Base-by-base conservation (phyloP, 2,113 vertebrate species). In the Indicator maculatus region DNA sequence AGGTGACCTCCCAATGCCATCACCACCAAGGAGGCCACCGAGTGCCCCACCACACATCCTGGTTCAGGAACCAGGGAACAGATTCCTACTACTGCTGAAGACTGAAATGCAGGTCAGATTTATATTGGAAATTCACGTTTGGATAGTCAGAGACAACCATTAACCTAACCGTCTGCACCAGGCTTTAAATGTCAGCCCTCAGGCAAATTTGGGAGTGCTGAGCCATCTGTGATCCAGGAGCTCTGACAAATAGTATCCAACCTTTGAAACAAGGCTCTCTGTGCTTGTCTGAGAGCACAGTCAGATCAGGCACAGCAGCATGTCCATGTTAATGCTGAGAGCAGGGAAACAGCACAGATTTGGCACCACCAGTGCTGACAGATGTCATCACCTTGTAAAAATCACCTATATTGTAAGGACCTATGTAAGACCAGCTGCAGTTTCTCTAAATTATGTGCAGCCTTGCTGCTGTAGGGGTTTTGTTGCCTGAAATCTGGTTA, bases 301-400 rank as follows among this genome's bases (percentile, higher is more conserved):
- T 12, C 83, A 72, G 80, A 47, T 75, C 53, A 86, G 9, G 26
- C 50, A 90, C 38, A 73, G 50, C 88, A 83, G 58, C 6, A 6
- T 11, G 64, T 16, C 61, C 61, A 28, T 7, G 28, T 61, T 61
- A 78, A 65, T 5, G 4, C 58, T 33, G 83, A 82, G 2, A 78
- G 56, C 69, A 71, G 50, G 44, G n/a, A 64, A 73, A 90, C 4
- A 55, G 79, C 65, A 86, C 53, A 71, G 83, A 90, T 83, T 83
- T 74, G 74, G 53, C 69, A 93, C 53, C 28, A 63, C 58, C 38
- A 56, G 58, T 67, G 70, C 6, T 71, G 61, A 74, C 75, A 93
- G 53, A 89, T 72, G 83, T 78, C 90, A 91, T 36, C 72, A 94
- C 76, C 72, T 86, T 86, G 76, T 90, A 86, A 91, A 90, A 97